A percentile compares a stretch with the other conserved stretches of the same genome.
phyloP scores from a whole-genome alignment of 2,888 invertebrate species.

The Bellardia bayeri region DNA sequence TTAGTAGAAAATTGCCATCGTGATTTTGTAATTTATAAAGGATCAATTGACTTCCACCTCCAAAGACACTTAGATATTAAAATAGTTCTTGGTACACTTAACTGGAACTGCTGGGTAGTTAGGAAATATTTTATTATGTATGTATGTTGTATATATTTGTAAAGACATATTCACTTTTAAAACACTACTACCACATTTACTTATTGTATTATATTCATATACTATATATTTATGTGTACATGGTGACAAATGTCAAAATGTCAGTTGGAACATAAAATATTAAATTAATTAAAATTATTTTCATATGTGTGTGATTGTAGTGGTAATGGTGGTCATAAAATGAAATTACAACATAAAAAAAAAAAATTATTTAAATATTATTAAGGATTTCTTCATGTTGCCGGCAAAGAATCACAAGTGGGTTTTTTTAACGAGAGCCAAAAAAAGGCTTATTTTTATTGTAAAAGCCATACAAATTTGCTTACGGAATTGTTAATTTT shows the following conservation, averaged over 20 bases:
- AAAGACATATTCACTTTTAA: not conserved
- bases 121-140: not conserved
- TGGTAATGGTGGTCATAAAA: not conserved
- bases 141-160: not conserved
- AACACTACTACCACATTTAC: conserved; percentile 10
- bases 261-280: conserved; percentile 69
- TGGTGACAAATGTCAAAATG: conserved; percentile 66
- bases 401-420: too few relatives aligned
- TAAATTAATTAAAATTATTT: conserved; percentile 71
- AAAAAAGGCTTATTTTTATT: too few relatives aligned
- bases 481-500: too few relatives aligned
- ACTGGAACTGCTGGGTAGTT: not conserved
- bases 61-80: not conserved
- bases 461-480: too few relatives aligned
- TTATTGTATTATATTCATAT: too few relatives aligned
- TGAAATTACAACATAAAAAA: not conserved
- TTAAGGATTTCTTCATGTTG: not conserved
- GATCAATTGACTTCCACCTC: too few relatives aligned
- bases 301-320: not conserved
- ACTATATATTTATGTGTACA: not conserved
- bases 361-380: not conserved
- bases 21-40: too few relatives aligned
- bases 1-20: too few relatives aligned
- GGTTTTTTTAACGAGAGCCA: too few relatives aligned
- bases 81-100: not conserved